Conservation (phyloP, 2,797 vertebrate species). For the Zalophus californianus region DNA sequence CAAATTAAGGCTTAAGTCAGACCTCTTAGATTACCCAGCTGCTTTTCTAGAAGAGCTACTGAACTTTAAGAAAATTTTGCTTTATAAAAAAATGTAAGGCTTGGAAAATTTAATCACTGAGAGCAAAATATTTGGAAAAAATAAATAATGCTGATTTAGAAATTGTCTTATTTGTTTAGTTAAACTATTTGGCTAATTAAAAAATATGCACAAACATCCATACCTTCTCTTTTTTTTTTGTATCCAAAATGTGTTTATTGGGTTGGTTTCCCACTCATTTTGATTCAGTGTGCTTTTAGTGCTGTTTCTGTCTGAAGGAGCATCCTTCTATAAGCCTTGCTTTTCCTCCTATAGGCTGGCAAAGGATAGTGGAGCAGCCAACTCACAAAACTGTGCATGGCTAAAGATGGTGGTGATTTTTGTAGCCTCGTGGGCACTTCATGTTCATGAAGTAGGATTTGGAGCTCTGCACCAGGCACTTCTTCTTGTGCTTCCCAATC, state of each 20-base stretch:
- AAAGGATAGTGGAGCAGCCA: background rate
- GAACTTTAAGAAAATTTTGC: background rate
- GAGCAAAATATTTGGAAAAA: constrained; percentile 22
- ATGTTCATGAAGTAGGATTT: background rate
- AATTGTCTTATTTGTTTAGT: background rate
- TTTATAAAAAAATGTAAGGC: background rate
- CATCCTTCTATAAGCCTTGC: background rate
- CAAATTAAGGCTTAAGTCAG: background rate
- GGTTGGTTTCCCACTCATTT: background rate
- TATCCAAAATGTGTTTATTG: background rate
- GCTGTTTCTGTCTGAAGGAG: background rate
- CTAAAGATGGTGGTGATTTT: background rate
- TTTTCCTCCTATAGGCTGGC: background rate
- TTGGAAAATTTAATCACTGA: background rate
- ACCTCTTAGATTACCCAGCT: background rate
- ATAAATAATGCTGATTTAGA: background rate
- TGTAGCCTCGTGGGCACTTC: background rate
- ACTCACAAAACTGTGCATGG: background rate
- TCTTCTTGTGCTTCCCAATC: background rate
- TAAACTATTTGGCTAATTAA: constrained; percentile 25
- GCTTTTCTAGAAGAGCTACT: background rate
- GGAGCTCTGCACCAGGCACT: background rate
- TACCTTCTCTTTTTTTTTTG: background rate
- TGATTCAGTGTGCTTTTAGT: background rate
- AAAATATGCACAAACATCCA: background rate